Base-by-base conservation (phyloP, 2,797 vertebrate genomes). In the Steatocranus sp. region DNA sequence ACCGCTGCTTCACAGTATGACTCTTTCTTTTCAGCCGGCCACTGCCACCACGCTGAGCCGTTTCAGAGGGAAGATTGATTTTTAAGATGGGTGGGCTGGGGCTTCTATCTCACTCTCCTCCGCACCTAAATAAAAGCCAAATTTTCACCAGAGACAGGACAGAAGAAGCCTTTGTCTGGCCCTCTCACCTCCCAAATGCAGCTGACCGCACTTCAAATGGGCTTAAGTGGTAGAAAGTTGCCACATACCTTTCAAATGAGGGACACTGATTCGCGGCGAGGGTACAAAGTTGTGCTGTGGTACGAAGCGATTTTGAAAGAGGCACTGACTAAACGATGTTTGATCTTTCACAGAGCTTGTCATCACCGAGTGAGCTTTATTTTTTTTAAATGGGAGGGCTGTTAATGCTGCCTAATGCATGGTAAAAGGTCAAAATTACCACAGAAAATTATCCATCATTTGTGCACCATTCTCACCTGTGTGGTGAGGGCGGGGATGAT, bases 161-260 rank as follows among this genome's bases (percentile, higher is more conserved):
- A 95, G 93, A 94, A 89, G 81, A 75, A 38, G 90, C 89, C 93
- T 95, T 95, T 96, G 94, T 94, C 80, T 30, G n/a, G 81, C 81
- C 56, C 87, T 78, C 87, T 87, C 88, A 87, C 90, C 89, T 92
- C 91, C 88, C 82, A 82, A 88, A 95, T 74, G 90, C 90, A 92
- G 93, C 93, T 90, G 92, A 94, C 93, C 88, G 85, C 92, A 87
- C 93, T 92, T 92, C 85, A 93, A 93, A 94, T 81, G 81, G 84
- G 84, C 89, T 93, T 90, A 88, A 93, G 92, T 90, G 87, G 87
- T 87, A 86, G 70, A 91, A 92, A 89, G 84, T 88, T 85, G 85
- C 90, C 82, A 89, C 91, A 93, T 92, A 84, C 83, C 91, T 93
- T 92, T 90, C 78, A 83, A 87, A 90, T 86, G 81, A 89, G 80